Evolutionary conservation across 2,113 vertebrate genomes (phyloP), one percentile per base, ranked within the genome.

Genomic region (Aegypius monachus): DNA sequence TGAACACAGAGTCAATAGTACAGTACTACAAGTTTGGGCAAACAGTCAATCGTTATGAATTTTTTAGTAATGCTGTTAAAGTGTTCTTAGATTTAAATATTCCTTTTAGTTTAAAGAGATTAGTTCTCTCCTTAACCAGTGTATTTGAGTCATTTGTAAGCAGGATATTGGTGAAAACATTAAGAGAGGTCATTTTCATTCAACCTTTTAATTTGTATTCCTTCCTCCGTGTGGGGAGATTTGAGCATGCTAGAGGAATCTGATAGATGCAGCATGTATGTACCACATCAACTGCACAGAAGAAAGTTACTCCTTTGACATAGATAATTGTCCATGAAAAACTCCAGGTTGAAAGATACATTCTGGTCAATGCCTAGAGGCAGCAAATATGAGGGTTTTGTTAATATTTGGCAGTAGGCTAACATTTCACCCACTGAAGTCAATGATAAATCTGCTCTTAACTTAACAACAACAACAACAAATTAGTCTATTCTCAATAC

Each of bases 1-100:
- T 95, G 86, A 95, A 34, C 25, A 17, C 43, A 66, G 59, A 86
- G 92, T 93, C 94, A 93, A 81, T 36, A 84, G 55, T 52, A 74
- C 43, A 75, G 73, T 32, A 6, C 85, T 59, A 63, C 81, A 96
- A 96, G 62, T 96, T 96, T 82, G 81, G 92, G 81, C 90, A 73
- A 95, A 96, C 45, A 96, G 73, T 96, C 93, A 93, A 91, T 93
- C 4, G 8, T 72, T 85, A 96, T 75, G 52, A 96, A 93, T 92
- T 83, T 92, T 97, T 83, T 73, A 96, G 90, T 32, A 92, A 89
- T 48, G 52, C 61, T 84, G 36, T n/a, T 95, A 38, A 65, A 96
- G 47, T 34, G 34, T 52, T 93, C 79, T 56, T 67, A 88, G 32
- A 78, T 74, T 81, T 67, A 95, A 88, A 97, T 48, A 74, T 58